Percentiles rank a stretch among this genome's conserved stretches.
Conservation (phyloP, 2,113 vertebrate species). For the Pseudorasbora parva region DNA sequence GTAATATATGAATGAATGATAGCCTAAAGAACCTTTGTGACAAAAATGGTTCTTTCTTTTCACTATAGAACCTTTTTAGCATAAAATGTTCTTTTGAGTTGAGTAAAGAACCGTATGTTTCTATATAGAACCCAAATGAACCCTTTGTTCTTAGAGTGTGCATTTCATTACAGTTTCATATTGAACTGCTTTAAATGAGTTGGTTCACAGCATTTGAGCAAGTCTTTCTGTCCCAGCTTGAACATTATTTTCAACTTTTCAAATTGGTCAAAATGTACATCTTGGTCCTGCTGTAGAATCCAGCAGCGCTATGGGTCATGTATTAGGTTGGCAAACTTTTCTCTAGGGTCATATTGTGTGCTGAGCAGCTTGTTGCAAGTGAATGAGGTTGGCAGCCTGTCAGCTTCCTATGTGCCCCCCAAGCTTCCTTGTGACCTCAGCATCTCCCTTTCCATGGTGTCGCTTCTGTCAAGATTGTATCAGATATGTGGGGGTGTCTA, state of each 20-base stretch:
- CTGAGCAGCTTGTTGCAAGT: constrained; percentile 20
- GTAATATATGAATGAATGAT: no score
- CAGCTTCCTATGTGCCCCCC: constrained; percentile 43
- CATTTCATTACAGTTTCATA: neutral
- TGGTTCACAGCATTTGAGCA: neutral
- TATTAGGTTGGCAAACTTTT: constrained; percentile 20
- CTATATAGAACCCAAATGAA: no score
- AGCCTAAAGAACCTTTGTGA: no score
- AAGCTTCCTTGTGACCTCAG: constrained; percentile 31
- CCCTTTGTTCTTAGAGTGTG: no score
- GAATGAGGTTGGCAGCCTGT: constrained; percentile 26
- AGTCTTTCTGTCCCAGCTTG: neutral
- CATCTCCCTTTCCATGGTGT: constrained; percentile 18
- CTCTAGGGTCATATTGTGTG: constrained; percentile 9
- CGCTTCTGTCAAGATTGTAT: constrained; percentile 14
- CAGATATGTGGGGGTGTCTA: neutral
- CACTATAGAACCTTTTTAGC: no score
- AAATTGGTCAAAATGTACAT: neutral
- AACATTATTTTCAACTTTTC: neutral
- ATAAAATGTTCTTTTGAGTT: no score
- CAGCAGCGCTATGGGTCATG: constrained; percentile 7
- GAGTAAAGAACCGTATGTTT: no score
- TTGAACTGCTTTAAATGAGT: neutral
- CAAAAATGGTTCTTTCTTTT: no score
- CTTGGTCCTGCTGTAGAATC: neutral